Conservation (phyloP, 35 echinoderm and acorn worm genomes). For the Amphiura filiformis region DNA sequence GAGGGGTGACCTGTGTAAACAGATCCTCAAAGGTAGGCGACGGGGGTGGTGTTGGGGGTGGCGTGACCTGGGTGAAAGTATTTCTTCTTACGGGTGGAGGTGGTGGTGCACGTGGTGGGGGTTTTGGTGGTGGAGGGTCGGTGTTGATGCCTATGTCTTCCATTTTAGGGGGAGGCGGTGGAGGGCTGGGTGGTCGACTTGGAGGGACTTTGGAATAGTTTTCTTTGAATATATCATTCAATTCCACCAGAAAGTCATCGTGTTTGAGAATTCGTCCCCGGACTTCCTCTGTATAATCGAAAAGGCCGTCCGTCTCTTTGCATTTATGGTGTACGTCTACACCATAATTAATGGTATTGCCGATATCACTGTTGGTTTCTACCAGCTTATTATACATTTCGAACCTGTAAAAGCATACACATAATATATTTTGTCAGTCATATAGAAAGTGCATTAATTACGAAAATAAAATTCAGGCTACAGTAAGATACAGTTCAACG, state of each 20-base stretch:
- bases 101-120: neutral
- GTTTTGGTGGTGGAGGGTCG: neutral
- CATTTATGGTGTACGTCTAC: neutral
- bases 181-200: neutral
- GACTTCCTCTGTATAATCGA: neutral
- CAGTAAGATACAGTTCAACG: no score
- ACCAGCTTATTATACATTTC: neutral
- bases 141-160: neutral
- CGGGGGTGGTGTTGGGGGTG: neutral
- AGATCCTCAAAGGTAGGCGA: neutral
- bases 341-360: neutral
- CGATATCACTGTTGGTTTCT: neutral
- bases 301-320: neutral
- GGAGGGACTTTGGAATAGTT: neutral
- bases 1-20: neutral
- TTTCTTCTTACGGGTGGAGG: neutral
- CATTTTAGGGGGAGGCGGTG: neutral
- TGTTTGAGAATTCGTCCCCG: neutral
- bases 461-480: no score
- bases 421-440: no score
- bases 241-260: neutral
- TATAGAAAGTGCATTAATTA: no score
- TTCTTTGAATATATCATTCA: neutral
- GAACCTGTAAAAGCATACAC: neutral
- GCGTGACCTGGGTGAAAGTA: neutral